Percentiles rank a stretch among this genome's conserved stretches.
These are phyloP conservation scores for Syngnathus typhle DNA, from an alignment of 2,113 vertebrate genomes.

Conservation along the genomic window DNA sequence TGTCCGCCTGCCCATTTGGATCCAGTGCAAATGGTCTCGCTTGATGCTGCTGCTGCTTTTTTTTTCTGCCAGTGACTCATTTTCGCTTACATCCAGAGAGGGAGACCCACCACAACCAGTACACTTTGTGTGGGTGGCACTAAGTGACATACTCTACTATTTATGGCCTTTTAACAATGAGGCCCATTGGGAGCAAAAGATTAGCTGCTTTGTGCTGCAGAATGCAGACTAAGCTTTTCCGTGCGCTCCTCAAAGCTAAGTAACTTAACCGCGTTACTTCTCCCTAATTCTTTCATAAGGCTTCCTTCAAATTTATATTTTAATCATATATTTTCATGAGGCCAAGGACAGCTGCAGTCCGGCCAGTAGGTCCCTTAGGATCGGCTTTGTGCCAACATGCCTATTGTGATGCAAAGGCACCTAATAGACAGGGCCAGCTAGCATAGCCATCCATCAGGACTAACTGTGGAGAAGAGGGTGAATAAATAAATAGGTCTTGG, in stretches of 20 bases:
- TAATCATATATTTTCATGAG: slow-evolving; percentile 51
- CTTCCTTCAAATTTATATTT: neutral
- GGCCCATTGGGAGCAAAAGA: slow-evolving; percentile 32
- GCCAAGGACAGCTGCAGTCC: slow-evolving; percentile 23
- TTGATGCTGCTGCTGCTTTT: slow-evolving; percentile 17
- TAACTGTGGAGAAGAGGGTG: slow-evolving; percentile 42
- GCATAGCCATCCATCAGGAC: slow-evolving; percentile 29
- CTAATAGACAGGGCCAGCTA: slow-evolving; percentile 39
- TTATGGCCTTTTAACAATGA: slow-evolving; percentile 54
- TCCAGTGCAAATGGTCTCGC: slow-evolving; percentile 34
- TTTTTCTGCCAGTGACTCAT: slow-evolving; percentile 16
- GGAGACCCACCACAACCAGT: slow-evolving; percentile 18
- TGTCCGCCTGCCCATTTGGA: slow-evolving; percentile 37
- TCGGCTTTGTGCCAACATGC: slow-evolving; percentile 58
- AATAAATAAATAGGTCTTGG: slow-evolving; percentile 46
- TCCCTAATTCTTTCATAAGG: slow-evolving; percentile 1
- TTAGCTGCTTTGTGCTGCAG: slow-evolving; percentile 1
- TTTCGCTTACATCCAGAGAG: slow-evolving; percentile 30
- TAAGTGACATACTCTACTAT: slow-evolving; percentile 47
- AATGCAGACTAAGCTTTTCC: slow-evolving; percentile 14
- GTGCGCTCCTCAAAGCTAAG: neutral
- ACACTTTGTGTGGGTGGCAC: slow-evolving; percentile 41
- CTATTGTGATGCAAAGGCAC: slow-evolving; percentile 57
- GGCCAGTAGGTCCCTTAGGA: slow-evolving; percentile 41
- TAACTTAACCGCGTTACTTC: slow-evolving; percentile 11